Evolutionary conservation across 1,140 invertebrate species (phyloP).

Genomic region (Papilio polyxenes): DNA sequence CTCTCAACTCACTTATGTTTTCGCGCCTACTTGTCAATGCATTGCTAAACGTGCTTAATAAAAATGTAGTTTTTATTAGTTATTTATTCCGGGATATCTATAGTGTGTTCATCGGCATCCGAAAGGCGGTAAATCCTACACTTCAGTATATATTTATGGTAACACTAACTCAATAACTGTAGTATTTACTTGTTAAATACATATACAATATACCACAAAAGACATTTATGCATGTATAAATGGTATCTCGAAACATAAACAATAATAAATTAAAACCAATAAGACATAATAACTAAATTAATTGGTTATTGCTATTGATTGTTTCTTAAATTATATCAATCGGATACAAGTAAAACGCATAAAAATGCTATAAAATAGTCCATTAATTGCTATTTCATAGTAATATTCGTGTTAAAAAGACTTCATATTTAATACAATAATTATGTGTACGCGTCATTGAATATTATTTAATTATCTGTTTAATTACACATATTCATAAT

Average conservation of each 20-base stretch:
- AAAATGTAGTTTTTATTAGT: neutral
- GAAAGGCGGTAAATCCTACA: conserved; percentile 12
- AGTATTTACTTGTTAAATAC: neutral
- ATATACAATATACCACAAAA: neutral
- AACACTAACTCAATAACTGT: neutral
- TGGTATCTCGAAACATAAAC: neutral
- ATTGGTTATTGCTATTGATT: conserved; percentile 20
- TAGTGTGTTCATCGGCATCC: neutral
- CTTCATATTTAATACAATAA: conserved; percentile 21
- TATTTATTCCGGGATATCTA: neutral
- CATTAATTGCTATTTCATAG: conserved; percentile 50
- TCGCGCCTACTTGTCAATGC: neutral
- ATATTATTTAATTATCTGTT: conserved; percentile 25
- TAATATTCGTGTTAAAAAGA: conserved; percentile 35
- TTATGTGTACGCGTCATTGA: conserved; percentile 29
- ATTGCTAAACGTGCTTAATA: neutral
- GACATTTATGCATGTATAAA: neutral
- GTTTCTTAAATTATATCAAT: conserved; percentile 48
- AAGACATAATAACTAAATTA: neutral
- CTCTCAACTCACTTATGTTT: neutral
- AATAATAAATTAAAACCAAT: conserved; percentile 11
- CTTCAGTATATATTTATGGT: neutral
- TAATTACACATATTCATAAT: conserved; percentile 36
- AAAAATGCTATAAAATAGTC: conserved; percentile 50
- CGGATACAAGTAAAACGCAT: conserved; percentile 28